phyloP scores from a whole-genome alignment of 2,888 invertebrate genomes.

The Caenorhabditis drosophilae region DNA sequence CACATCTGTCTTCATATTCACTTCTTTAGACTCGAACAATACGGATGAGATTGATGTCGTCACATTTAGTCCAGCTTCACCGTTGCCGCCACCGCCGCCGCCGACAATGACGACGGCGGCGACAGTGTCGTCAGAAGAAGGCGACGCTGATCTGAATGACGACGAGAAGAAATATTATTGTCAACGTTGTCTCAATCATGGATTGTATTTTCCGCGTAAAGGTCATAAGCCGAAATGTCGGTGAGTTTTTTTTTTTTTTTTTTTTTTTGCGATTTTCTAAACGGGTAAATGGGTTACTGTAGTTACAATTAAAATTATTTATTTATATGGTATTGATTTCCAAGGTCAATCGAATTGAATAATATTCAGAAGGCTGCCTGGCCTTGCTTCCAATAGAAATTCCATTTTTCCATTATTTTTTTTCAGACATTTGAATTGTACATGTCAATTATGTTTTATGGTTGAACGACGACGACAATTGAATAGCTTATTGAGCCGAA shows the following conservation, averaged over 20 bases:
- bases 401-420: too few relatives aligned
- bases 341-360: constrained; percentile 4
- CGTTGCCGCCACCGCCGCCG: too few relatives aligned
- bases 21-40: too few relatives aligned
- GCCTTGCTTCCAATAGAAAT: too few relatives aligned
- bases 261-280: not conserved
- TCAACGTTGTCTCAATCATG: constrained; percentile 68
- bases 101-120: too few relatives aligned
- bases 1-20: too few relatives aligned
- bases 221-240: constrained; percentile 67
- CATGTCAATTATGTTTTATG: constrained; percentile 62
- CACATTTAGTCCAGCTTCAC: too few relatives aligned
- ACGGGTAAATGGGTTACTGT: constrained; percentile 5
- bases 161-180: constrained; percentile 64
- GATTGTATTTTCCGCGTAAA: constrained; percentile 57
- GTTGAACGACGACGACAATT: constrained; percentile 65
- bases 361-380: too few relatives aligned
- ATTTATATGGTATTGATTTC: not conserved
- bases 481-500: constrained; percentile 60
- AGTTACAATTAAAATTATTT: not conserved
- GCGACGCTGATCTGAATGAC: constrained; percentile 7
- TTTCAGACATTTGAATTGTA: constrained; percentile 57
- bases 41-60: too few relatives aligned
- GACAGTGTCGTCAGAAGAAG: constrained; percentile 2
- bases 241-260: constrained; percentile 35